Evolutionary conservation across 2,113 vertebrate genomes (phyloP).

Genomic region (Mobula birostris): DNA sequence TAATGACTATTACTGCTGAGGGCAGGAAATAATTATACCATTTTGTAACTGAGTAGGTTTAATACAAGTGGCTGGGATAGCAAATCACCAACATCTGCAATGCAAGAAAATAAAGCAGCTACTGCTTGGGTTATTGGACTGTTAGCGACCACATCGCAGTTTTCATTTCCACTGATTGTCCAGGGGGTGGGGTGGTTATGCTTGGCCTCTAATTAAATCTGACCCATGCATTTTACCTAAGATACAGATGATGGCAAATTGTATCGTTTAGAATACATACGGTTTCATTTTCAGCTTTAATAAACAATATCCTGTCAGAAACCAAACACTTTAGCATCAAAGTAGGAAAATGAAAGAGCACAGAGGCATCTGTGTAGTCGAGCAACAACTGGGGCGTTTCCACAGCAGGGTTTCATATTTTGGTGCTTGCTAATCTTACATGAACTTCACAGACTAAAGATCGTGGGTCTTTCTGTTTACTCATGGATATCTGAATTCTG

Average conservation of each 20-base stretch:
- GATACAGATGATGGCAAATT: conserved; percentile 1
- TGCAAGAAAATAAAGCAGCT: conserved; percentile 40
- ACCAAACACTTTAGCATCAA: conserved; percentile 43
- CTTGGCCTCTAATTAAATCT: conserved; percentile 40
- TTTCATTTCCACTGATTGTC: conserved; percentile 8
- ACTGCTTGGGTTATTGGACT: conserved; percentile 43
- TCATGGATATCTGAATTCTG: background rate
- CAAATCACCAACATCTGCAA: conserved; percentile 50
- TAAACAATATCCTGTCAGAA: conserved; percentile 45
- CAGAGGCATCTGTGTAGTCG: conserved; percentile 44
- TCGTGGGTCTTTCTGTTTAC: background rate
- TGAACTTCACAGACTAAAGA: background rate
- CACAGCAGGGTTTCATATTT: conserved; percentile 36
- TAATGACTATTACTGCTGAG: conserved; percentile 45
- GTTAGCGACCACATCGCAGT: conserved; percentile 37
- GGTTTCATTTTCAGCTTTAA: conserved; percentile 43
- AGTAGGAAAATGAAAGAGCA: conserved; percentile 43
- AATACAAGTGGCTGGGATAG: conserved; percentile 47
- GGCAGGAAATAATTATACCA: conserved; percentile 54
- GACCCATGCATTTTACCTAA: conserved; percentile 40
- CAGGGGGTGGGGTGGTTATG: conserved; percentile 27
- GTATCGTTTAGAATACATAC: background rate
- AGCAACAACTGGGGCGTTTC: conserved; percentile 42
- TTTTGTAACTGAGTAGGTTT: conserved; percentile 50
- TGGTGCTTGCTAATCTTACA: background rate